phyloP scores from a whole-genome alignment of 2,113 vertebrate genomes.

The Chascanopsetta lugubris region DNA sequence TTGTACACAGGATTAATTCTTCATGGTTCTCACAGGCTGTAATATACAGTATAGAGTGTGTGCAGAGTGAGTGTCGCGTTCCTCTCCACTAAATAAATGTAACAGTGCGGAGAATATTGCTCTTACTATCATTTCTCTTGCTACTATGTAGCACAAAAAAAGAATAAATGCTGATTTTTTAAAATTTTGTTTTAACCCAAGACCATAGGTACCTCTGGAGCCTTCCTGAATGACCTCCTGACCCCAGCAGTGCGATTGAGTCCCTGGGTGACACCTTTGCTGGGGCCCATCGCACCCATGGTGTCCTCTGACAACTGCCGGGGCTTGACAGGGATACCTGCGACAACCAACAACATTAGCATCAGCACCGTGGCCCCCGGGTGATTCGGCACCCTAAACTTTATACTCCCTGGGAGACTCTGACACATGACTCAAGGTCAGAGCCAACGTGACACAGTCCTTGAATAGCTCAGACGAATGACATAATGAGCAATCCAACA shows the following conservation, averaged over 20 bases:
- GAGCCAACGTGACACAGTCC: constrained; percentile 38
- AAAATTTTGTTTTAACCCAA: too few species aligned
- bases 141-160: background rate
- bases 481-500: constrained; percentile 59
- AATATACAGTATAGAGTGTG: background rate
- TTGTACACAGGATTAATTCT: too few species aligned
- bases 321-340: constrained; percentile 93
- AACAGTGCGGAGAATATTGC: background rate
- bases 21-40: background rate
- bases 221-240: constrained; percentile 95
- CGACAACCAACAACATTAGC: constrained; percentile 23
- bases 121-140: background rate
- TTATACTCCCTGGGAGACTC: constrained; percentile 44
- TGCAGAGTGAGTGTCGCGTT: background rate
- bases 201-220: constrained; percentile 88
- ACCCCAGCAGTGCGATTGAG: constrained; percentile 93
- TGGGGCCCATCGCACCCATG: constrained; percentile 86
- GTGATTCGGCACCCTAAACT: constrained; percentile 42
- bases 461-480: constrained; percentile 56
- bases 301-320: constrained; percentile 91
- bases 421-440: constrained; percentile 45
- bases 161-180: too few species aligned
- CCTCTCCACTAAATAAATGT: background rate
- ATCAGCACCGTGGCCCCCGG: constrained; percentile 40
- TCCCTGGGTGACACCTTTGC: constrained; percentile 92